These are phyloP conservation scores for Monopterus albus DNA, from an alignment of 2,113 vertebrate species.

Conservation along the genomic window DNA sequence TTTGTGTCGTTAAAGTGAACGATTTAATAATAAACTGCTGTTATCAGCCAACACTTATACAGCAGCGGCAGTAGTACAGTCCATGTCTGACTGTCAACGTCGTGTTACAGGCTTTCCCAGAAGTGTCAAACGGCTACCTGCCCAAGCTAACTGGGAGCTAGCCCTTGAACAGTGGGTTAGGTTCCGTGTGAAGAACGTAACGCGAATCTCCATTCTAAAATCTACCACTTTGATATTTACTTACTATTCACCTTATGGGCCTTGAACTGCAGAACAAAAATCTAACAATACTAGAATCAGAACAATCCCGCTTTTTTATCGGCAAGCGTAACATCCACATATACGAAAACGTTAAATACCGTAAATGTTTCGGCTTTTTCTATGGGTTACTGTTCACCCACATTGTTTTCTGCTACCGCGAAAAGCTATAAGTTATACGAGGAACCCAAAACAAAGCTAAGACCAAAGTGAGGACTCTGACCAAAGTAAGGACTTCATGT, in stretches of 20 bases:
- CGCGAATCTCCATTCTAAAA: not conserved
- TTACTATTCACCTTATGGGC: fast-evolving
- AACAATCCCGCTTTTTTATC: fast-evolving
- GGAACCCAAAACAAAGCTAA: not conserved
- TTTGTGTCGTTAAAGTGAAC: not conserved
- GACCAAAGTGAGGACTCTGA: not conserved
- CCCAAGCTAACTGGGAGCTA: slow-evolving; percentile 13
- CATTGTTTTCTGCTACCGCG: not conserved
- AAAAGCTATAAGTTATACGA: too few relatives aligned
- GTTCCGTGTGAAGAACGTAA: not conserved
- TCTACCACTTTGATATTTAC: not conserved
- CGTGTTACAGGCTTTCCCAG: not conserved
- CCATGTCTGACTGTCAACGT: not conserved
- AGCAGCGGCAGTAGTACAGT: fast-evolving
- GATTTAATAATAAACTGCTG: not conserved
- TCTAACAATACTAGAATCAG: fast-evolving
- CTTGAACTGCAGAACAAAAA: fast-evolving
- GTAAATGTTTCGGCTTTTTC: not conserved
- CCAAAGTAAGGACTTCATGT: not conserved
- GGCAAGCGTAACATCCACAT: not conserved
- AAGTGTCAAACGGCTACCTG: not conserved
- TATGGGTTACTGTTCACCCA: not conserved
- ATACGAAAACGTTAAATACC: fast-evolving
- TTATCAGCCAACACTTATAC: fast-evolving
- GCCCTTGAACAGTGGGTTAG: not conserved